Evolutionary conservation across 2,113 vertebrate genomes (phyloP), one percentile per base, ranked within the genome.

Genomic region (Hepsetus odoe): DNA sequence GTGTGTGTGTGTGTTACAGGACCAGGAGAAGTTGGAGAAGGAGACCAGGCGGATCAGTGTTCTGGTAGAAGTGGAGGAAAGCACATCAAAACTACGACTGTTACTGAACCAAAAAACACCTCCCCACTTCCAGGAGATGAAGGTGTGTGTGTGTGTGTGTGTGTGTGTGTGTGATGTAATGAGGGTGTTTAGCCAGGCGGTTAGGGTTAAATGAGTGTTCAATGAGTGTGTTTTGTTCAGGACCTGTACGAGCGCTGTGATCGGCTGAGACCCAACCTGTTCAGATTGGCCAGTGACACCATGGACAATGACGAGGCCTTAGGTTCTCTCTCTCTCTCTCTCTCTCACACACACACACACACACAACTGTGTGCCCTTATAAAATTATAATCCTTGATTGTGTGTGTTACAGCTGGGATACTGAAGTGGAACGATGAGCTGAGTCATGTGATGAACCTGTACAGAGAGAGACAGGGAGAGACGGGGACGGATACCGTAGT

Each of bases 21-120:
- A 98, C 46, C 95, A 97, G 82, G 95, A 97, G 33, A 95, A 93
- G 55, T 86, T 90, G 0, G 95, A 95, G 68, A 95, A 92, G 76
- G 86, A 83, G 30, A 91, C 89, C 62, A 93, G 86, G 66, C 91
- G 96, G 6, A 86, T 83, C 3, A 89, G 64, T 0, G 82, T 91
- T 0, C 85, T 98, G 80, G 86, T 88, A 32, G 95, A 96, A n/a
- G 96, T 95, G 28, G 91, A 92, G 33, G 93, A 89, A 84, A 91
- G 78, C 0, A 88, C 90, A 69, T 88, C 80, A 42, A 82, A 32
- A 24, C 91, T 98, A 77, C 88, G 83, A 56, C 88, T 93, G 8
- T 85, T 95, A 26, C 86, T 97, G 85, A 80, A 87, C 33, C 53
- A 26, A 55, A 62, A 82, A 24, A 62, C 75, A 35, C n/a, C 84